Evolutionary conservation across 1,140 invertebrate species (phyloP), one percentile per base, ranked within the genome.

Genomic region (Arctopsyche grandis): DNA sequence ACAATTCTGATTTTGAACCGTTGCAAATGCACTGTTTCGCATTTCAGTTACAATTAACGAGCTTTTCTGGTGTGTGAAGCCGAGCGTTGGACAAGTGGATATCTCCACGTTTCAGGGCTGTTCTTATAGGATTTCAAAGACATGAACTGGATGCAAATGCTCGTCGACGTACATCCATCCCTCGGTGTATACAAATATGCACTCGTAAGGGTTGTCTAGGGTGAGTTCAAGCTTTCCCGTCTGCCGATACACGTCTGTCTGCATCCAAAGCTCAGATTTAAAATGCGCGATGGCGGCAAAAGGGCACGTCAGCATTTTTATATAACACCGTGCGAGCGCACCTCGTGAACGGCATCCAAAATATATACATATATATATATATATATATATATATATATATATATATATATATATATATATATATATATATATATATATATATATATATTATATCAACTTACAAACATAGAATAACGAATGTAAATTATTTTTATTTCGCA

Each of bases 101-200:
- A 76, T 76, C 75, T 60, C 75, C 14, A 16, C 75, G 56, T 66
- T 76, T 44, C 75, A 76, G 75, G 43, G 12, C 21, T 10, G 75
- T 26, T 22, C 52, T 76, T 76, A 76, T 7, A 38, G 75, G 48
- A 76, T 76, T 76, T 66, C 56, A 52, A 38, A 43, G 58, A 46
- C 69, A 16, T 44, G 26, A 24, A 12, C 21, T 44, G 56, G 19
- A 58, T 76, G 75, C 26, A 76, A 76, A 76, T 58, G 14, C 29
- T 21, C 60, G 75, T 63, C 63, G 63, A 58, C 58, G 29, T 75
- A 58, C 44, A 21, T 12, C 24, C 69, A 12, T 16, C 69, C 69
- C 24, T 56, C 29, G 19, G 19, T 56, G 52, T 56, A 56, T 56
- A 56, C 52, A 56, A 56, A 56, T 56, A 56, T 56, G 52, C 19